A percentile compares a stretch with the other conserved stretches of the same genome.
Evolutionary conservation across 2,888 invertebrate genomes (phyloP).

Genomic region (Lumbricus terrestris): DNA sequence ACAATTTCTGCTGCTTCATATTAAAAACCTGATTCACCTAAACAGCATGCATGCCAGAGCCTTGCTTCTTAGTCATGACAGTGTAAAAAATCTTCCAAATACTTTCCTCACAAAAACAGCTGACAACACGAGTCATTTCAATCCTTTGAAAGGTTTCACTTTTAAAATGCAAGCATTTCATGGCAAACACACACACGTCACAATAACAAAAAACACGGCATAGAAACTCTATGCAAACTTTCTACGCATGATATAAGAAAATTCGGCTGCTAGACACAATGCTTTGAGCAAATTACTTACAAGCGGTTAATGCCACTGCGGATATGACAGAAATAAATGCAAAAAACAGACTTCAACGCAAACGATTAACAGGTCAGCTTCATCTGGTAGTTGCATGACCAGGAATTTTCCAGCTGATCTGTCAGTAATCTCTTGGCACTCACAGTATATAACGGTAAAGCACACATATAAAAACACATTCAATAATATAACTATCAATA

Average conservation of each 20-base stretch:
- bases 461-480: background rate
- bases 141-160: background rate
- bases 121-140: background rate
- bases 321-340: background rate
- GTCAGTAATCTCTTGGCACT: background rate
- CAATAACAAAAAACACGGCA: background rate
- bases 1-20: background rate
- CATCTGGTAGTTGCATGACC: no score
- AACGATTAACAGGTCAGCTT: background rate
- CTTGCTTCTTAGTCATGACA: background rate
- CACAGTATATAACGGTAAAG: background rate
- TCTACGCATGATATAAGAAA: background rate
- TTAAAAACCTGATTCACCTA: background rate
- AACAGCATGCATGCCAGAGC: background rate
- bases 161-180: background rate
- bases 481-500: background rate
- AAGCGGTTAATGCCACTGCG: background rate
- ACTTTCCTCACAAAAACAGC: background rate
- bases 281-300: constrained; percentile 3
- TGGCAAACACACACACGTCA: background rate
- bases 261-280: background rate
- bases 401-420: background rate
- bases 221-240: background rate
- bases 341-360: background rate
- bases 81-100: background rate